A percentile compares a stretch with the other conserved stretches of the same genome.
Conservation (phyloP, 2,113 vertebrate species). For the Stegostoma tigrinum region DNA sequence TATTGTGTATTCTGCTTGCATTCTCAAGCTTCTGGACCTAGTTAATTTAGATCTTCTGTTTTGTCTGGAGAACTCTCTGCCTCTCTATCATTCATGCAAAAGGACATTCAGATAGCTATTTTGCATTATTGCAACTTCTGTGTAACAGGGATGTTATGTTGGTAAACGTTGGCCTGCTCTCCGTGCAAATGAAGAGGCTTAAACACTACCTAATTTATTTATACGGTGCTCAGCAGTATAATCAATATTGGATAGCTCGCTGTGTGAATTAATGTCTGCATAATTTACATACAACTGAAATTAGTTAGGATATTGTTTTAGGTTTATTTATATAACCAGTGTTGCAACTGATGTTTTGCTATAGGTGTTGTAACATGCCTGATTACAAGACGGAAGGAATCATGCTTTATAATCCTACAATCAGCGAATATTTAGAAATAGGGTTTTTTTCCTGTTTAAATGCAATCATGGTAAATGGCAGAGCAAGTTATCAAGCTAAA, state of each 20-base stretch:
- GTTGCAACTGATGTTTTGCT: neutral
- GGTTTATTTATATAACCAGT: neutral
- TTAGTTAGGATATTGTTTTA: neutral
- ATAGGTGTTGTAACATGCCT: neutral
- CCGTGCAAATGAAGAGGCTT: neutral
- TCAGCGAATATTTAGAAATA: neutral
- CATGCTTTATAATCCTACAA: neutral
- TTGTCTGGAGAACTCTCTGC: neutral
- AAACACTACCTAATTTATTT: neutral
- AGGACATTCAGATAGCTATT: neutral
- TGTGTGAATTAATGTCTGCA: neutral
- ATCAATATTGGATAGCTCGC: neutral
- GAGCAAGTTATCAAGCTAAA: neutral
- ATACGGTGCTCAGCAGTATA: neutral
- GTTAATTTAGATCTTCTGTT: neutral
- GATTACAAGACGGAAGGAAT: neutral
- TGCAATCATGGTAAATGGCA: neutral
- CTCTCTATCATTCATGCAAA: neutral
- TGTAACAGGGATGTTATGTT: neutral
- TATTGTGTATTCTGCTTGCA: neutral
- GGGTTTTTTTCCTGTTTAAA: neutral
- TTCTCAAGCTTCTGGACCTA: neutral
- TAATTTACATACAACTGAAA: neutral
- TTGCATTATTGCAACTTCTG: neutral
- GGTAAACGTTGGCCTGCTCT: neutral